These are phyloP conservation scores for Cephus rjabovi DNA, from an alignment of 2,888 invertebrate genomes.

Conservation along the genomic window DNA sequence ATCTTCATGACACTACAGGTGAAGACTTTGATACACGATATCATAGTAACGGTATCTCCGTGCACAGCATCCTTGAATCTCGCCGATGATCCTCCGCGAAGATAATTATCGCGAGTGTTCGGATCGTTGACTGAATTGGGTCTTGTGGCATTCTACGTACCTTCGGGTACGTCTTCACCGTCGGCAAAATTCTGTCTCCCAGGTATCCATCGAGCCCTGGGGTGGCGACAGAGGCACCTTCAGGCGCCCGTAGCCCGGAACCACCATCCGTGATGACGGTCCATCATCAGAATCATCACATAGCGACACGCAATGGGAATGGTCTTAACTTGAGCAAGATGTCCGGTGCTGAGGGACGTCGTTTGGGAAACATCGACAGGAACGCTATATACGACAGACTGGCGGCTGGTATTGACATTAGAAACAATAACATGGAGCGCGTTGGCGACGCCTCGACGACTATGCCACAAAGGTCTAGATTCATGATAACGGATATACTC, in stretches of 20 bases:
- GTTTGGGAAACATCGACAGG: constrained; percentile 48
- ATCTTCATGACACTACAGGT: background rate
- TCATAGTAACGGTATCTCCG: background rate
- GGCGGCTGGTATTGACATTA: constrained; percentile 49
- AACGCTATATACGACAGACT: constrained; percentile 45
- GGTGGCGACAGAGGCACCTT: constrained; percentile 60
- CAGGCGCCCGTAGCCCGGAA: constrained; percentile 59
- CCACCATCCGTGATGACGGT: constrained; percentile 62
- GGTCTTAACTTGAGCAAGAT: constrained; percentile 61
- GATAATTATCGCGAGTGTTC: background rate
- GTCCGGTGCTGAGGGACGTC: constrained; percentile 55
- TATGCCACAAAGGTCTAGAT: constrained; percentile 79
- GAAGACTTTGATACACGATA: background rate
- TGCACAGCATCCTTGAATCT: background rate
- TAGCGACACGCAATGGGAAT: constrained; percentile 61
- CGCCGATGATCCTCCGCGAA: background rate
- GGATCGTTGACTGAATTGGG: background rate
- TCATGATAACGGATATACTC: constrained; percentile 92
- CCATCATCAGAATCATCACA: constrained; percentile 61
- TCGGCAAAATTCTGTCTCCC: constrained; percentile 63
- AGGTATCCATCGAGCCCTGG: constrained; percentile 60
- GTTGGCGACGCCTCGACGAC: constrained; percentile 46
- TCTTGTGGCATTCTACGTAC: background rate
- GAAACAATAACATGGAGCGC: constrained; percentile 27
- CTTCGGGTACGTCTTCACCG: constrained; percentile 31